phyloP scores from a whole-genome alignment of 2,113 vertebrate genomes.

The Stomatorhinus ivindoensis region DNA sequence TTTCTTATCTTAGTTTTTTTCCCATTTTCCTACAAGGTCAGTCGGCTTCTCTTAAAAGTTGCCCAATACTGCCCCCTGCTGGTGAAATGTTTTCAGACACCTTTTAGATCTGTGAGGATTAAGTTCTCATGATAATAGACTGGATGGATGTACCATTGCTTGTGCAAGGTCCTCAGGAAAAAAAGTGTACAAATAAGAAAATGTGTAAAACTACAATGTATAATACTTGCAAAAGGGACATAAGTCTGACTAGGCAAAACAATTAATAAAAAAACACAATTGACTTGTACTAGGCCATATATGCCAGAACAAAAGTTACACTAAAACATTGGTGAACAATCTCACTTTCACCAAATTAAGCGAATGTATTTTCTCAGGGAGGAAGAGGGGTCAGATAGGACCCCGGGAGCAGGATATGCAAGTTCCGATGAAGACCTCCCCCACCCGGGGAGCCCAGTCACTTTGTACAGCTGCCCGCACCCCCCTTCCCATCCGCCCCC shows the following conservation, averaged over 20 bases:
- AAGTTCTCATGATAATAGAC: background rate
- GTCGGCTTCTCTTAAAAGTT: background rate
- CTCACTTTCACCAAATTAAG: background rate
- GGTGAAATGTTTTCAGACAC: slow-evolving; percentile 4
- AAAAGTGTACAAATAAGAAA: background rate
- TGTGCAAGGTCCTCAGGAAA: background rate
- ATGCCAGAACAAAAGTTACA: background rate
- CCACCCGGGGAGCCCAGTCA: slow-evolving; percentile 36
- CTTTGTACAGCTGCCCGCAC: slow-evolving; percentile 17
- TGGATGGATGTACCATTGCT: background rate
- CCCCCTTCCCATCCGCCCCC: slow-evolving; percentile 30
- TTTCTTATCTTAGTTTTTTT: background rate
- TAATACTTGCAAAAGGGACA: background rate
- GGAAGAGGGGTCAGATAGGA: slow-evolving; percentile 6
- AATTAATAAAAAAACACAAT: background rate
- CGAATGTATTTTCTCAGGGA: slow-evolving; percentile 10
- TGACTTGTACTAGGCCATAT: background rate
- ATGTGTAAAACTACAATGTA: background rate
- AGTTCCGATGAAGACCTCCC: slow-evolving; percentile 48
- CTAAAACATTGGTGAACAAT: background rate
- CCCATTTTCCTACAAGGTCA: background rate
- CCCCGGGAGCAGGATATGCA: slow-evolving; percentile 19
- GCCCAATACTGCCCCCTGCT: slow-evolving; percentile 6
- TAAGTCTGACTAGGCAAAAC: background rate
- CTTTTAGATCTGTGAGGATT: background rate